Evolutionary conservation across 2,113 vertebrate species (phyloP).

Genomic region (Tricholaema leucomelas): DNA sequence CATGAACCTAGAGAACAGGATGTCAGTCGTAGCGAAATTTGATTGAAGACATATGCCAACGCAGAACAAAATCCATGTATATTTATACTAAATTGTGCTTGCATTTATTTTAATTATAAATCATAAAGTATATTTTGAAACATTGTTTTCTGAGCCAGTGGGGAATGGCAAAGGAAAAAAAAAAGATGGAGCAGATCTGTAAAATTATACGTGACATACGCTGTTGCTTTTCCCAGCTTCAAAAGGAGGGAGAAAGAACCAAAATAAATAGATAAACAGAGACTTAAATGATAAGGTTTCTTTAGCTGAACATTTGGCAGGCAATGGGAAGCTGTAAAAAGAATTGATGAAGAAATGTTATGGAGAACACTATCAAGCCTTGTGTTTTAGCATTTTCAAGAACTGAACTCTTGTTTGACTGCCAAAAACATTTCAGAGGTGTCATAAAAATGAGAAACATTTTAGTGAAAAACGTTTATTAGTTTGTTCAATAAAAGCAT

Average conservation of each 20-base stretch:
- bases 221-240: constrained; percentile 5
- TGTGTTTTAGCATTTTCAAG: not conserved
- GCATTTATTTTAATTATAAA: not conserved
- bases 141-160: not conserved
- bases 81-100: not conserved
- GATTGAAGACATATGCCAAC: not conserved
- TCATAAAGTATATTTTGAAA: not conserved
- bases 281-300: not conserved
- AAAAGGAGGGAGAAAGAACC: rapidly evolving
- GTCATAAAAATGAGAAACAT: not conserved
- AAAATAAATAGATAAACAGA: constrained; percentile 4
- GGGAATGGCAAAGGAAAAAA: not conserved
- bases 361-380: not conserved
- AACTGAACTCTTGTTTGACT: not conserved
- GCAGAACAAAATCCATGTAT: not conserved
- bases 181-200: not conserved
- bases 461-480: not conserved
- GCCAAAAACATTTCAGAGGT: not conserved
- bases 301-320: not conserved
- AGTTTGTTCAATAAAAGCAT: not conserved
- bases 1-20: not conserved
- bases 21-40: not conserved
- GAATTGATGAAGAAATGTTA: not conserved
- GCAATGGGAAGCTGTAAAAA: not conserved
- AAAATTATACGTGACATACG: not conserved